A percentile compares a stretch with the other conserved stretches of the same genome.
Conservation (phyloP, 2,113 vertebrate species). For the Anseranas semipalmata region DNA sequence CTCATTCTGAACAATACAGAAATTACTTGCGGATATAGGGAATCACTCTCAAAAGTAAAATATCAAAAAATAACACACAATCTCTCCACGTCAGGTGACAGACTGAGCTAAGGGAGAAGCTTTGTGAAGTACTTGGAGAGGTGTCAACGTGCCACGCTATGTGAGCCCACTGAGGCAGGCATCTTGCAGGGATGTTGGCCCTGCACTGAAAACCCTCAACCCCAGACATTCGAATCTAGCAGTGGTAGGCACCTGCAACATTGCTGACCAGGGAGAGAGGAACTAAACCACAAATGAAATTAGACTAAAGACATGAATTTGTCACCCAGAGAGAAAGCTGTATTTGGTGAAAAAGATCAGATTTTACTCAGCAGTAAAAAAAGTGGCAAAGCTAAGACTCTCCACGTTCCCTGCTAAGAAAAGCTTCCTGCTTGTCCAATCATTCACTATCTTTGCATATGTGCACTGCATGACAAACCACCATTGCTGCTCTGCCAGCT, state of each 20-base stretch:
- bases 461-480: background rate
- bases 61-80: background rate
- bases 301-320: background rate
- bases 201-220: background rate
- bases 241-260: background rate
- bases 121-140: background rate
- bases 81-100: background rate
- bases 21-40: background rate
- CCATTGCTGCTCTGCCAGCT: background rate
- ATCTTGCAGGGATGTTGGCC: background rate
- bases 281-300: background rate
- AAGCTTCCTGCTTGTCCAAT: background rate
- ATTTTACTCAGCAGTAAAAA: background rate
- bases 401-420: background rate
- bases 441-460: background rate
- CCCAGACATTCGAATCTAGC: background rate
- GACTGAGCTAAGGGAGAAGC: background rate
- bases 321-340: background rate
- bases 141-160: background rate
- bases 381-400: background rate
- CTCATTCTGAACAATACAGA: background rate
- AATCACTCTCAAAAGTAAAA: background rate
- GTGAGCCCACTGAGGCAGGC: rapidly evolving
- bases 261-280: background rate
- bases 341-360: background rate